phyloP scores from a whole-genome alignment of 2,113 vertebrate genomes.

The Petrocephalus zakoni region DNA sequence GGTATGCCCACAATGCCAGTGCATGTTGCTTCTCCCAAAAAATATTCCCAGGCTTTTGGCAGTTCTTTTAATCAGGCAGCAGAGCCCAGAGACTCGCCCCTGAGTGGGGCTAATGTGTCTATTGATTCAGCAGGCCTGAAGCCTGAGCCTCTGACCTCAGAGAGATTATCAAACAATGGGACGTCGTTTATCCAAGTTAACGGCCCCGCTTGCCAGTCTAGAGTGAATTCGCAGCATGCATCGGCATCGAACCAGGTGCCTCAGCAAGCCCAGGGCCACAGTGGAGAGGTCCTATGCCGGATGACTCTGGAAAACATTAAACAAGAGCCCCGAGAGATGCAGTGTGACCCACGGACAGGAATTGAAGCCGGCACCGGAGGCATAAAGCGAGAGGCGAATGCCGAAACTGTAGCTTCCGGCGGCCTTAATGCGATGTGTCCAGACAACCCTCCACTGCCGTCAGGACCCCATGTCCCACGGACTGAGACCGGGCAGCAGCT shows the following conservation, averaged over 20 bases:
- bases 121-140: constrained; percentile 52
- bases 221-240: constrained; percentile 26
- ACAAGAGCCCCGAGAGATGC: constrained; percentile 81
- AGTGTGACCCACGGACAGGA: constrained; percentile 41
- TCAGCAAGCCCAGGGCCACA: constrained; percentile 31
- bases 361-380: constrained; percentile 39
- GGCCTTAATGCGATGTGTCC: constrained; percentile 35
- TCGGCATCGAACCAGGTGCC: constrained; percentile 34
- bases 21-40: constrained; percentile 51
- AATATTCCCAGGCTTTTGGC: constrained; percentile 47
- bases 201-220: constrained; percentile 47
- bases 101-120: constrained; percentile 51
- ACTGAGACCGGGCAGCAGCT: constrained; percentile 90
- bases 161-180: constrained; percentile 28
- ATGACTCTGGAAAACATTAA: constrained; percentile 74
- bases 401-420: constrained; percentile 52
- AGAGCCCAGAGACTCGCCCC: constrained; percentile 43
- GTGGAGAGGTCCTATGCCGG: constrained; percentile 45
- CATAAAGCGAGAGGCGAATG: constrained; percentile 70
- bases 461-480: constrained; percentile 58
- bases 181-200: constrained; percentile 45
- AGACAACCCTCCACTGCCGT: constrained; percentile 49
- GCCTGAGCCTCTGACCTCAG: constrained; percentile 45
- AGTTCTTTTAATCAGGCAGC: constrained; percentile 58
- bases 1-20: constrained; percentile 47